These are phyloP conservation scores for Copidosoma floridanum DNA, from an alignment of 1,140 invertebrate species.

Conservation along the genomic window DNA sequence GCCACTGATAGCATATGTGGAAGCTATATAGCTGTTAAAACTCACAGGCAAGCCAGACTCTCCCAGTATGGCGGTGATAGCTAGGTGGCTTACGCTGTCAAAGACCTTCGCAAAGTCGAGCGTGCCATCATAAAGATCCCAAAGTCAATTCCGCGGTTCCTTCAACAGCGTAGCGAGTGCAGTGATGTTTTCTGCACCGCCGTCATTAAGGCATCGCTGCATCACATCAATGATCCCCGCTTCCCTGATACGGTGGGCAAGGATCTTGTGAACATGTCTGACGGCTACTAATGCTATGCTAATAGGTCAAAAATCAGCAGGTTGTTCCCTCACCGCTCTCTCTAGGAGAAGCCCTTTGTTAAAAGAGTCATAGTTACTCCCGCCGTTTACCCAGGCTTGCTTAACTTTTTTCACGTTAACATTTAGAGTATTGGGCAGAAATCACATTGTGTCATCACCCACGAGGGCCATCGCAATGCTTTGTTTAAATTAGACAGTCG, in stretches of 20 bases:
- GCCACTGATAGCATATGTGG: background rate
- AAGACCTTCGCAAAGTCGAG: constrained; percentile 11
- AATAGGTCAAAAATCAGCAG: constrained; percentile 46
- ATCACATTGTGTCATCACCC: constrained; percentile 75
- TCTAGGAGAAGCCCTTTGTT: background rate
- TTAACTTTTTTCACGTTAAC: constrained; percentile 70
- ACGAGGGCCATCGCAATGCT: constrained; percentile 76
- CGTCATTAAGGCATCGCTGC: constrained; percentile 28
- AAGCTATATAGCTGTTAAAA: constrained; percentile 2
- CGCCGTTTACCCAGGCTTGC: constrained; percentile 75
- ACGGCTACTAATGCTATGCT: constrained; percentile 46
- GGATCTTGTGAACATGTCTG: constrained; percentile 35
- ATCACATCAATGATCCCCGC: constrained; percentile 4
- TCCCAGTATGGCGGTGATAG: constrained; percentile 27
- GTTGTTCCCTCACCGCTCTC: constrained; percentile 10
- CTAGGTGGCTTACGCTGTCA: constrained; percentile 32
- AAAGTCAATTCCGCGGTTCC: background rate
- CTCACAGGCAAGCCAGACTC: background rate
- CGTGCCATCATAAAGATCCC: constrained; percentile 20
- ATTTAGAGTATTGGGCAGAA: constrained; percentile 82
- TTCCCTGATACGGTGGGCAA: constrained; percentile 1
- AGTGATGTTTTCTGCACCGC: constrained; percentile 22
- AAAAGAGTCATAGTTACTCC: constrained; percentile 78
- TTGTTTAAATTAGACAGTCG: constrained; percentile 86
- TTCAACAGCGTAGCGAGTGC: constrained; percentile 17